Evolutionary conservation across 1,140 invertebrate genomes (phyloP).

Genomic region (Spodoptera litura): DNA sequence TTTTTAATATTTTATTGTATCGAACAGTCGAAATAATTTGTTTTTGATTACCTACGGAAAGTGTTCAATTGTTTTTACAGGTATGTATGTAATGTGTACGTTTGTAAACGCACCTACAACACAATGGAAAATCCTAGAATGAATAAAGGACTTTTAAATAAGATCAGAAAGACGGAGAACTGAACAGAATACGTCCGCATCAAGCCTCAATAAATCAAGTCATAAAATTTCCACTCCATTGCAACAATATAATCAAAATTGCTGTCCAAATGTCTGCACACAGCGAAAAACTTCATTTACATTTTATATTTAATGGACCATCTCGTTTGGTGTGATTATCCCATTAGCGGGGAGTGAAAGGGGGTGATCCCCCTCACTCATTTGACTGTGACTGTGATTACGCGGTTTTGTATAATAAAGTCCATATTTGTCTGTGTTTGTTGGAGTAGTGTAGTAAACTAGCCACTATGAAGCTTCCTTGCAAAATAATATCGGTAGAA

Average conservation of each 20-base stretch:
- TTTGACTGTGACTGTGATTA: not conserved
- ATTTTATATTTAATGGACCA: conserved; percentile 17
- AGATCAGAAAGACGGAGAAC: too few relatives aligned
- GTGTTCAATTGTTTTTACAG: too few relatives aligned
- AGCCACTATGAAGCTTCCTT: too few relatives aligned
- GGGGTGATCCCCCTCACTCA: not conserved
- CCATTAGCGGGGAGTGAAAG: conserved; percentile 15
- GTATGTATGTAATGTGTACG: too few relatives aligned
- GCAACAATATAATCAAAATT: conserved; percentile 1
- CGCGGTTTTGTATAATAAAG: conserved; percentile 5
- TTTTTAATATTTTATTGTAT: too few relatives aligned
- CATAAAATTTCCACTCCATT: not conserved
- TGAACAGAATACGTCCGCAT: not conserved
- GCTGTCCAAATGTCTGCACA: not conserved
- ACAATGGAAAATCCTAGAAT: too few relatives aligned
- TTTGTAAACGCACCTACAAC: too few relatives aligned
- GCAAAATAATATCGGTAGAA: too few relatives aligned
- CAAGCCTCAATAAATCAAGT: not conserved
- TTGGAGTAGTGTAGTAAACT: not conserved
- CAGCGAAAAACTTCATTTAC: conserved; percentile 27
- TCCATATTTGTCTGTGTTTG: not conserved
- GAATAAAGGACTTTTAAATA: too few relatives aligned
- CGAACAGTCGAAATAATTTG: too few relatives aligned
- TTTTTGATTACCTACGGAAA: too few relatives aligned
- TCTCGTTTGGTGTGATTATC: conserved; percentile 38